Conservation (phyloP, 2,888 invertebrate species). For the Rhingia campestris region DNA sequence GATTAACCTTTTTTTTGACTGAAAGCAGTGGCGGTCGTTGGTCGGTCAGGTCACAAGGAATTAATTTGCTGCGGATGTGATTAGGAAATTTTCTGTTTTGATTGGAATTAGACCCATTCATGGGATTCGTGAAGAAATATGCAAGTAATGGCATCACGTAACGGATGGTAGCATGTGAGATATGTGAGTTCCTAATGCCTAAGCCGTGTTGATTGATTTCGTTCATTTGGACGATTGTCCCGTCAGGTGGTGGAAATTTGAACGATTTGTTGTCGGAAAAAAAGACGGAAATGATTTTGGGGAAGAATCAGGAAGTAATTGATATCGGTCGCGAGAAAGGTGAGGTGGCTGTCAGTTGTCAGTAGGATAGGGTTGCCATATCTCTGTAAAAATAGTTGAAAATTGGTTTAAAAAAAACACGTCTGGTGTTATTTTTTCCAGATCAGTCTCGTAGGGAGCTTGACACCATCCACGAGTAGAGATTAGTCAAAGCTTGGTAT, state of each 20-base stretch:
- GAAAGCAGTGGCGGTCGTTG: not conserved
- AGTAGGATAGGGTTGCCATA: no score
- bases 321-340: no score
- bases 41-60: constrained; percentile 51
- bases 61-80: constrained; percentile 73
- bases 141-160: constrained; percentile 71
- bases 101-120: constrained; percentile 66
- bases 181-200: constrained; percentile 16
- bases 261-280: no score
- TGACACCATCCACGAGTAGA: no score
- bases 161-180: not conserved
- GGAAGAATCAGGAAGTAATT: no score
- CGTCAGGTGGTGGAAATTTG: constrained; percentile 9
- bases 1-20: constrained; percentile 24
- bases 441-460: no score
- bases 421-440: no score
- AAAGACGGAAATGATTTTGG: no score
- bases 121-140: constrained; percentile 64
- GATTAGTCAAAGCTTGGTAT: no score
- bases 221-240: constrained; percentile 1
- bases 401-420: no score
- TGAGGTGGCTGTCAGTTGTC: no score
- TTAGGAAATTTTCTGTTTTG: constrained; percentile 68
- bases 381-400: no score
- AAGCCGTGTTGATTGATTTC: constrained; percentile 47